A percentile compares a stretch with the other conserved stretches of the same genome.
phyloP scores from a whole-genome alignment of 2,113 vertebrate genomes.

The Xyliphius kryptos region DNA sequence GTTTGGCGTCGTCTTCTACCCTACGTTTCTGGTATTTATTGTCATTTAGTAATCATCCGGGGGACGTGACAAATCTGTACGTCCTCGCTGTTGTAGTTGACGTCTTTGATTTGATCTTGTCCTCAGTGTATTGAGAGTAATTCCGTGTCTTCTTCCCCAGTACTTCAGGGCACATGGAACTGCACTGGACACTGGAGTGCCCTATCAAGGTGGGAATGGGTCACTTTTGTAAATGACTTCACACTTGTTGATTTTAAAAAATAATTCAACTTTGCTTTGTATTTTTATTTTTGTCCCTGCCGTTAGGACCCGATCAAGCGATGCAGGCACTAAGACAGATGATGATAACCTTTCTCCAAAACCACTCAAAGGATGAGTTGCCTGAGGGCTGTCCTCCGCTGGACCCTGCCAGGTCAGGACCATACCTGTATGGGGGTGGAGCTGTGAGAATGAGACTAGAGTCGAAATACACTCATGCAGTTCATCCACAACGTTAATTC shows the following conservation, averaged over 20 bases:
- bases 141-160: slow-evolving; percentile 51
- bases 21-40: slow-evolving; percentile 77
- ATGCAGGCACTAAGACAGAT: slow-evolving; percentile 73
- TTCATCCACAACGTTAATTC: too few relatives aligned
- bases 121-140: not conserved
- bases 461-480: too few relatives aligned
- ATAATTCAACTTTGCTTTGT: not conserved
- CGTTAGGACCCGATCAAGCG: slow-evolving; percentile 69
- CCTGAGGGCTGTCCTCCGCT: slow-evolving; percentile 70
- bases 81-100: too few relatives aligned
- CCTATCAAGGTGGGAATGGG: slow-evolving; percentile 71
- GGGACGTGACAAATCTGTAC: too few relatives aligned
- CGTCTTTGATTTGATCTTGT: too few relatives aligned
- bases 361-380: slow-evolving; percentile 66
- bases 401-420: too few relatives aligned
- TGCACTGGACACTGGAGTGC: slow-evolving; percentile 72
- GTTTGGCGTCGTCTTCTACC: slow-evolving; percentile 81
- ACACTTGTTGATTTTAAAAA: not conserved
- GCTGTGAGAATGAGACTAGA: too few relatives aligned
- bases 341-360: slow-evolving; percentile 88
- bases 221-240: not conserved
- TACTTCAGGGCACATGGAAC: slow-evolving; percentile 79
- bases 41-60: too few relatives aligned
- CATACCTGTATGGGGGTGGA: too few relatives aligned
- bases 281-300: not conserved